These are phyloP conservation scores for Lagenorhynchus albirostris DNA, from an alignment of 2,113 vertebrate genomes.

Conservation along the genomic window DNA sequence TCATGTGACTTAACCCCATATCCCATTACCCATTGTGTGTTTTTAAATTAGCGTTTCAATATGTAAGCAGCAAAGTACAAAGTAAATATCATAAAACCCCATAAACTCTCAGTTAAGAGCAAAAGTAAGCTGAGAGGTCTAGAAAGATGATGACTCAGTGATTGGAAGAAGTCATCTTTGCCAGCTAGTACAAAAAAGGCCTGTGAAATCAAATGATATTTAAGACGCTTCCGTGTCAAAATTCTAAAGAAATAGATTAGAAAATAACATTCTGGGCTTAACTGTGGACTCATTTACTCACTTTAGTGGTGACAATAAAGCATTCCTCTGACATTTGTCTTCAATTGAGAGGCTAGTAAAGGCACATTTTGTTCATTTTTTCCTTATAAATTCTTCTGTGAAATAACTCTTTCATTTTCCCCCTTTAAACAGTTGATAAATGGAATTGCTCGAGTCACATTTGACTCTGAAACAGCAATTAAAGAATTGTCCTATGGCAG, in stretches of 20 bases:
- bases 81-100: background rate
- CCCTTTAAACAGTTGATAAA: constrained; percentile 77
- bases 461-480: constrained; percentile 78
- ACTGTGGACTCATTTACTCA: background rate
- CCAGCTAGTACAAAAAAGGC: background rate
- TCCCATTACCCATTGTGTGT: background rate
- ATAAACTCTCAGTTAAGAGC: background rate
- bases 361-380: background rate
- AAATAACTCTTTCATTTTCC: constrained; percentile 15
- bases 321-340: background rate
- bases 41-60: constrained; percentile 10
- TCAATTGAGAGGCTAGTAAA: background rate
- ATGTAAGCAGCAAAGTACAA: background rate
- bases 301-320: background rate
- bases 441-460: constrained; percentile 76
- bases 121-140: background rate
- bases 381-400: background rate
- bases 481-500: constrained; percentile 70
- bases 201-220: too few species aligned
- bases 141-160: background rate
- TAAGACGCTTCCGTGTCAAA: background rate
- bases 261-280: background rate
- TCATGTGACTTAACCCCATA: background rate
- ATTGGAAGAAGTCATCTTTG: background rate
- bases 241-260: background rate